These are phyloP conservation scores for Coregonus suidteri DNA, from an alignment of 2,797 vertebrate genomes.

Conservation along the genomic window DNA sequence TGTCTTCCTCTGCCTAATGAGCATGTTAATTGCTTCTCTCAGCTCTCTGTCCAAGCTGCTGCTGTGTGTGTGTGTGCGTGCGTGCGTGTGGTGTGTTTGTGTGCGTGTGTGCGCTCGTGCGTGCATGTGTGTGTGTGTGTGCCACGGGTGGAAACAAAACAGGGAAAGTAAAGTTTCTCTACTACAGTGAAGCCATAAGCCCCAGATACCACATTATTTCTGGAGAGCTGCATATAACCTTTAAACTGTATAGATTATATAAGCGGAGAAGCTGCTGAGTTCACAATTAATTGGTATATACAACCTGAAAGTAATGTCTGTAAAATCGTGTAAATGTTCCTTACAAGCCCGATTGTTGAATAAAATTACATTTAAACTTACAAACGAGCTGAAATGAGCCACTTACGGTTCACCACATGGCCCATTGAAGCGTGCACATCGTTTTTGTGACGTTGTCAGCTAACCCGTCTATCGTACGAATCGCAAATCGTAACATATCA, in stretches of 20 bases:
- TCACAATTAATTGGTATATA: too few species aligned
- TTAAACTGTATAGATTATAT: background rate
- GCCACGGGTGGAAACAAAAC: background rate
- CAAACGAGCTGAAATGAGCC: too few species aligned
- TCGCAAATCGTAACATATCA: too few species aligned
- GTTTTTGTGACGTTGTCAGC: too few species aligned
- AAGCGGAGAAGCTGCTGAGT: conserved; percentile 29
- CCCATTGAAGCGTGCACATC: too few species aligned
- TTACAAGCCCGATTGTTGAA: too few species aligned
- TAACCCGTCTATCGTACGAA: too few species aligned
- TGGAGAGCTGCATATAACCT: background rate
- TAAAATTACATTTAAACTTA: too few species aligned
- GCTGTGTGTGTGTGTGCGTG: background rate
- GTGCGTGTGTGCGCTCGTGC: background rate
- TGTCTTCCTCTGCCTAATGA: conserved; percentile 37
- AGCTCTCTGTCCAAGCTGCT: conserved; percentile 10
- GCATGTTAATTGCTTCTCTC: conserved; percentile 52
- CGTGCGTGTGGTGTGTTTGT: background rate
- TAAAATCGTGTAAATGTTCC: too few species aligned
- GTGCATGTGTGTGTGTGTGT: conserved; percentile 4
- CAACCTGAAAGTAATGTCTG: too few species aligned
- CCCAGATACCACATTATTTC: background rate
- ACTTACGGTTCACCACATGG: too few species aligned
- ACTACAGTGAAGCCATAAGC: background rate
- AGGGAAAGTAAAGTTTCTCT: background rate